phyloP scores from a whole-genome alignment of 2,888 invertebrate genomes.

The Leptopilina myrica region DNA sequence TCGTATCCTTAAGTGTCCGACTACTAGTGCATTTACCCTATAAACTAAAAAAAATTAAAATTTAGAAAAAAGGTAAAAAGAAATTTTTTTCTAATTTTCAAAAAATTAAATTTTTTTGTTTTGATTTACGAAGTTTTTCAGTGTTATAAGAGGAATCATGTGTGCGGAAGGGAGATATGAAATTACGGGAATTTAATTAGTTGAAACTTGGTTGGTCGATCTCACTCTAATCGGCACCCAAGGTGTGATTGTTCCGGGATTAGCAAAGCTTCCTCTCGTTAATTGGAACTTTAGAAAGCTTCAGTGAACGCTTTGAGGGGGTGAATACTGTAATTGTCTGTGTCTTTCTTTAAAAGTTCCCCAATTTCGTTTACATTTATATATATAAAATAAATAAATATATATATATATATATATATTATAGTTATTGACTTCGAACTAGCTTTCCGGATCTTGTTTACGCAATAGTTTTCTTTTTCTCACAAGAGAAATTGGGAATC shows the following conservation, averaged over 20 bases:
- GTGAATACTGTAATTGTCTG: slow-evolving; percentile 13
- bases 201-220: slow-evolving; percentile 67
- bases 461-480: slow-evolving; percentile 31
- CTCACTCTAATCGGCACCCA: slow-evolving; percentile 68
- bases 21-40: too few species aligned
- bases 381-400: too few species aligned
- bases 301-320: background rate
- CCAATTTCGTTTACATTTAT: slow-evolving; percentile 2
- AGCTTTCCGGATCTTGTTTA: slow-evolving; percentile 25
- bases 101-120: too few species aligned
- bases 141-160: slow-evolving; percentile 59
- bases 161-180: slow-evolving; percentile 75
- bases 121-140: slow-evolving; percentile 58
- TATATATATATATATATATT: too few species aligned
- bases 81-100: too few species aligned
- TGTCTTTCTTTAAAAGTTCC: slow-evolving; percentile 32
- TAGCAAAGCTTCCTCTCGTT: slow-evolving; percentile 67
- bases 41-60: too few species aligned
- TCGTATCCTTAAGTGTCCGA: too few species aligned
- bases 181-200: slow-evolving; percentile 76
- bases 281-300: slow-evolving; percentile 65
- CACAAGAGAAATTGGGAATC: slow-evolving; percentile 15
- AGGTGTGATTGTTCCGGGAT: slow-evolving; percentile 73
- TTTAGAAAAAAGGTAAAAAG: too few species aligned
- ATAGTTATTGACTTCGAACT: slow-evolving; percentile 26